Percentiles rank a stretch among this genome's conserved stretches.
These are phyloP conservation scores for Phrynocephalus vlangalii DNA, from an alignment of 2,797 vertebrate genomes.

Conservation along the genomic window DNA sequence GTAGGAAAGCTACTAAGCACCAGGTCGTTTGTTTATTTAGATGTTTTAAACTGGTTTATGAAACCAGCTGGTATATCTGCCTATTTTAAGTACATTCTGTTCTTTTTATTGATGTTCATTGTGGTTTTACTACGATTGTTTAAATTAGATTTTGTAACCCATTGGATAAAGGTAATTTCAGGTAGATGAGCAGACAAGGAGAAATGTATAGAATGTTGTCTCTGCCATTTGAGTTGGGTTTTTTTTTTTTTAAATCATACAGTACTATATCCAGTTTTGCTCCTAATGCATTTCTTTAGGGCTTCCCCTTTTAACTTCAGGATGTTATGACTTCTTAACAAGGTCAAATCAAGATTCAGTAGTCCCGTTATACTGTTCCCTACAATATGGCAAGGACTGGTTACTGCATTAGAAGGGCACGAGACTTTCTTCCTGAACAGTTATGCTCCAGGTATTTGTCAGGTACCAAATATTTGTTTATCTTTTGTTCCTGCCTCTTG, in stretches of 20 bases:
- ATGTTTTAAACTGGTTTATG: background rate
- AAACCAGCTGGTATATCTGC: background rate
- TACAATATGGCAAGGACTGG: background rate
- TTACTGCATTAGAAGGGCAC: background rate
- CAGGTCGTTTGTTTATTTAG: background rate
- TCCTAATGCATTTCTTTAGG: background rate
- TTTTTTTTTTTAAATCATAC: background rate
- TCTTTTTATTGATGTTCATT: background rate
- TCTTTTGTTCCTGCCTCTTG: constrained; percentile 64
- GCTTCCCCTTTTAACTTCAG: background rate
- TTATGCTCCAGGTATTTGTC: constrained; percentile 63
- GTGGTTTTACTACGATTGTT: background rate
- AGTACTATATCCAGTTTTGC: background rate
- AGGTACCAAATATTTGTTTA: constrained; percentile 72
- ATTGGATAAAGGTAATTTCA: background rate
- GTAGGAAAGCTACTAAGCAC: background rate
- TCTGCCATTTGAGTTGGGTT: background rate
- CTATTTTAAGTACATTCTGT: background rate
- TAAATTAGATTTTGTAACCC: background rate
- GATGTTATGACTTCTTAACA: background rate
- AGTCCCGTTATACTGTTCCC: constrained; percentile 2
- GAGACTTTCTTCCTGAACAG: constrained; percentile 51
- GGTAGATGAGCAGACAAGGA: background rate
- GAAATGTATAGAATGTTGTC: background rate
- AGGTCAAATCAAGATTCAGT: background rate